A percentile compares a stretch with the other conserved stretches of the same genome.
phyloP scores from a whole-genome alignment of 2,113 vertebrate genomes.

The Corythoichthys intestinalis region DNA sequence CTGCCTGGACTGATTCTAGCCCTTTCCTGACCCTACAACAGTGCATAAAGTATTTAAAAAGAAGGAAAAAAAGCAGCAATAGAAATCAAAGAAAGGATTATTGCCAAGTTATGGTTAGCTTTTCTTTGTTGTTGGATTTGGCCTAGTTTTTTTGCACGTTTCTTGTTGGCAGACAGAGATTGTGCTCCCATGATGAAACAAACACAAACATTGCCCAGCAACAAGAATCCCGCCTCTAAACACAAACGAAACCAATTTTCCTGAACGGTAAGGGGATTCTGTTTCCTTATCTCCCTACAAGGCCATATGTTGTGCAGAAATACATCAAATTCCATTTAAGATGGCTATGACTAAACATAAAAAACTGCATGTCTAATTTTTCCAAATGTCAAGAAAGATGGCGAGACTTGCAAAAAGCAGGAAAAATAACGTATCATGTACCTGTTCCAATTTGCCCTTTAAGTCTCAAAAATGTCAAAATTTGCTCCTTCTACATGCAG shows the following conservation, averaged over 20 bases:
- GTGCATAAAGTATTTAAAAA: neutral
- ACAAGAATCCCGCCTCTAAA: constrained; percentile 1
- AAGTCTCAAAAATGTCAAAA: neutral
- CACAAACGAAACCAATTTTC: neutral
- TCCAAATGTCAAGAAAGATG: neutral
- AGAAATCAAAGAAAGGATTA: constrained; percentile 1
- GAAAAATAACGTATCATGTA: neutral
- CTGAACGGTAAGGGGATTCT: neutral
- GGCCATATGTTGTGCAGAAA: neutral
- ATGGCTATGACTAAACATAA: neutral
- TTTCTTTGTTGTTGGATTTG: neutral
- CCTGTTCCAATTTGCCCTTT: too few relatives aligned
- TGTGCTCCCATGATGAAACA: neutral
- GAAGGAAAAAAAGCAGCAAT: neutral
- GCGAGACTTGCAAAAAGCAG: neutral
- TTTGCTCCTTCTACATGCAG: neutral
- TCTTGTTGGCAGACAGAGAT: neutral
- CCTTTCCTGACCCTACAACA: neutral
- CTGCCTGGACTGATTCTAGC: neutral
- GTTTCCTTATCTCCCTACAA: neutral
- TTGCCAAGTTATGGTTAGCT: neutral
- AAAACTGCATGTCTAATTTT: neutral
- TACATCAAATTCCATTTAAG: neutral
- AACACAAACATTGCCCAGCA: constrained; percentile 6
- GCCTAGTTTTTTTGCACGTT: constrained; percentile 8